phyloP scores from a whole-genome alignment of 2,888 invertebrate genomes.

The Gymnocheta viridis region DNA sequence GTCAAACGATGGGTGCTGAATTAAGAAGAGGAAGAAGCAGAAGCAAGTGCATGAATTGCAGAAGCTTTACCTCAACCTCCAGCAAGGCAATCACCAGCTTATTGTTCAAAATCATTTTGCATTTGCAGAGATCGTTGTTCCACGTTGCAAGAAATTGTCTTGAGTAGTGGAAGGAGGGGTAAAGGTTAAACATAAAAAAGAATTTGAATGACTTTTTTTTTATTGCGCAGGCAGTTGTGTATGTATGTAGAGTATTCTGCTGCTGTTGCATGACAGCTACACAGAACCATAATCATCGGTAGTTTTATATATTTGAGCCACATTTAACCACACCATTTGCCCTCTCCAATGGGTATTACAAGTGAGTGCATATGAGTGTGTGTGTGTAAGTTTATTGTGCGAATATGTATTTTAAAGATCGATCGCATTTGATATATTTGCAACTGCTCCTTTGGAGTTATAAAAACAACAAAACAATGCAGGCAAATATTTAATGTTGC shows the following conservation, averaged over 20 bases:
- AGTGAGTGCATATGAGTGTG: not conserved
- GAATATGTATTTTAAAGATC: constrained; percentile 71
- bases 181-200: constrained; percentile 51
- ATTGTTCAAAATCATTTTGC: constrained; percentile 55
- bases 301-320: constrained; percentile 46
- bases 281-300: constrained; percentile 62
- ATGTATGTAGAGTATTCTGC: not conserved
- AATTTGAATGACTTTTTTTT: constrained; percentile 10
- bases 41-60: constrained; percentile 28
- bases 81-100: not conserved
- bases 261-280: constrained; percentile 59
- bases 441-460: constrained; percentile 72
- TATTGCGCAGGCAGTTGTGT: not conserved
- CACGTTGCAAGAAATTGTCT: constrained; percentile 3
- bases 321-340: constrained; percentile 60
- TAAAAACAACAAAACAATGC: constrained; percentile 38
- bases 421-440: constrained; percentile 80
- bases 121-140: constrained; percentile 41
- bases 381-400: constrained; percentile 11
- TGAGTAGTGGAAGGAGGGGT: constrained; percentile 31
- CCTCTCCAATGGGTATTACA: constrained; percentile 48
- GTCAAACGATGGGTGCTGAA: constrained; percentile 47
- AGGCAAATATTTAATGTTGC: constrained; percentile 44
- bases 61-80: constrained; percentile 36
- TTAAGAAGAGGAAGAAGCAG: not conserved